Percentiles rank a stretch among this genome's conserved stretches.
phyloP scores from a whole-genome alignment of 2,797 vertebrate genomes.

The Hybognathus amarus region DNA sequence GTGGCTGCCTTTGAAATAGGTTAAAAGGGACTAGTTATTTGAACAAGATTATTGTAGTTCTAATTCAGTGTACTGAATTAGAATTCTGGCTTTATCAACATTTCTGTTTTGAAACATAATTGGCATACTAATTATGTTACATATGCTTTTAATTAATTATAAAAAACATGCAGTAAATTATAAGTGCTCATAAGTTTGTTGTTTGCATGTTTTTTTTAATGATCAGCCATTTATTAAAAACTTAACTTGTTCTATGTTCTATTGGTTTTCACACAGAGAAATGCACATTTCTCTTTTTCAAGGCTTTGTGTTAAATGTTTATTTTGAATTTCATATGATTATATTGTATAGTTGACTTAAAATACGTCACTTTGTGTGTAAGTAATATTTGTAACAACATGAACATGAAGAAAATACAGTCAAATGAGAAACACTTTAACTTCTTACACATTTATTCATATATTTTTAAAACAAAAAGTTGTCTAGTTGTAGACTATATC shows the following conservation, averaged over 20 bases:
- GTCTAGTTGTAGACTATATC: not conserved
- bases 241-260: not conserved
- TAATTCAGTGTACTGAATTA: too few relatives aligned
- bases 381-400: not conserved
- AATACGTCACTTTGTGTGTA: not conserved
- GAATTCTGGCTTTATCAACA: too few relatives aligned
- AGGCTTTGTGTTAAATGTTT: not conserved
- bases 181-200: too few relatives aligned
- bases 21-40: conserved; percentile 8
- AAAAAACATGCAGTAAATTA: too few relatives aligned
- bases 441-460: not conserved
- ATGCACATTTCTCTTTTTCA: not conserved
- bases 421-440: not conserved
- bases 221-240: too few relatives aligned
- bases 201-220: too few relatives aligned
- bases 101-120: too few relatives aligned
- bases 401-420: not conserved
- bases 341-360: not conserved
- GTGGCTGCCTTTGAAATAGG: conserved; percentile 3
- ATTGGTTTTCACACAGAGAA: not conserved
- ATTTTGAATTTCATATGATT: not conserved
- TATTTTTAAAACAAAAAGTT: not conserved
- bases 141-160: too few relatives aligned
- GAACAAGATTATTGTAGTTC: conserved; percentile 8
- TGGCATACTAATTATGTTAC: too few relatives aligned